Percentiles rank a stretch among this genome's conserved stretches.
phyloP scores from a whole-genome alignment of 2,888 invertebrate species.

The Phaonia tiefii region DNA sequence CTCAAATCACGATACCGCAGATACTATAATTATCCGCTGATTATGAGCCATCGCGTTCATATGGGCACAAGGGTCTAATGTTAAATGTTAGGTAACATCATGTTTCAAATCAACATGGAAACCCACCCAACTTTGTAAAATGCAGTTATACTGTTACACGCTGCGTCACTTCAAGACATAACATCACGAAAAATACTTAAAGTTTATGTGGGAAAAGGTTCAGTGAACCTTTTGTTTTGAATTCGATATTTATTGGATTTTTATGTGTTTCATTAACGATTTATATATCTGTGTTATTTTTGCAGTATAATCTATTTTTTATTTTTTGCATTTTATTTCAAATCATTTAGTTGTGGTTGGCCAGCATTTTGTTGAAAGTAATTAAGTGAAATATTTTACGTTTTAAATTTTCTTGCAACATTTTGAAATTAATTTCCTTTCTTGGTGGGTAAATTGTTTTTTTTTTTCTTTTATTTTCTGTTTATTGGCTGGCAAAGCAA shows the following conservation, averaged over 20 bases:
- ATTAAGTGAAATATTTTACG: not conserved
- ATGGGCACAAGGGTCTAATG: conserved; percentile 2
- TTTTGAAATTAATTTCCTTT: not conserved
- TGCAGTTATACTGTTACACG: too few species aligned
- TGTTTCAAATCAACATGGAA: not conserved
- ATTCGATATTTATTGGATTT: conserved; percentile 1
- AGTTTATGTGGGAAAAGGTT: conserved; percentile 14
- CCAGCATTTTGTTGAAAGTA: not conserved
- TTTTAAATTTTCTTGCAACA: not conserved
- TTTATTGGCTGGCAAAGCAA: too few species aligned
- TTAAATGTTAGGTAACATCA: not conserved
- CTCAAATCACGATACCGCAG: not conserved
- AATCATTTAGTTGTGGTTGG: not conserved
- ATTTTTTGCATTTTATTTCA: not conserved
- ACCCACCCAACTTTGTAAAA: too few species aligned
- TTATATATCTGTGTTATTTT: not conserved
- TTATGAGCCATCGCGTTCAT: conserved; percentile 9
- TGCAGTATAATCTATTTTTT: too few species aligned
- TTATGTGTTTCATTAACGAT: conserved; percentile 11
- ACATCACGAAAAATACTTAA: too few species aligned
- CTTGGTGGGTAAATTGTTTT: not conserved
- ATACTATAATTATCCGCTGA: conserved; percentile 32
- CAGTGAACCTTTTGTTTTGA: not conserved
- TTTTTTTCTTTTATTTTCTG: too few species aligned
- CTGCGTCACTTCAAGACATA: too few species aligned